Evolutionary conservation across 1,140 invertebrate genomes (phyloP).

Genomic region (Drosophila kikkawai): DNA sequence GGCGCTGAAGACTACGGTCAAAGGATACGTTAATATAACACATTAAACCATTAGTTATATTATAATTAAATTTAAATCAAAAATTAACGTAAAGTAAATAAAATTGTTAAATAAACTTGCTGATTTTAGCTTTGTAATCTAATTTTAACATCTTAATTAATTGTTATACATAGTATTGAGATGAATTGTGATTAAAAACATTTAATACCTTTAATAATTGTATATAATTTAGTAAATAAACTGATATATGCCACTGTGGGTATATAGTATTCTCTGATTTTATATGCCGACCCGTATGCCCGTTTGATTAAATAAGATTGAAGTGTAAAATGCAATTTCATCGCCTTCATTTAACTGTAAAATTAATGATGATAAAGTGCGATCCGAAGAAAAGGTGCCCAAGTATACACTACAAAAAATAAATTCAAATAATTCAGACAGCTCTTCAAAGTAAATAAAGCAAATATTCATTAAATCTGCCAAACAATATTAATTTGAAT

Average conservation of each 20-base stretch:
- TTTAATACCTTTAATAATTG: too few relatives aligned
- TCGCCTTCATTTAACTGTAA: conserved; percentile 56
- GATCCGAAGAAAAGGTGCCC: conserved; percentile 2
- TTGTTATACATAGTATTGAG: too few relatives aligned
- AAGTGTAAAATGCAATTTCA: conserved; percentile 60
- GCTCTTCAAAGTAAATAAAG: not conserved
- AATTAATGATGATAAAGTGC: conserved; percentile 58
- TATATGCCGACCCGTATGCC: conserved; percentile 54
- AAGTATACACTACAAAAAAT: not conserved
- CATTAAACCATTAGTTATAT: too few relatives aligned
- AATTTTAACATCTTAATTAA: not conserved
- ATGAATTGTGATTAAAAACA: too few relatives aligned
- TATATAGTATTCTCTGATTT: conserved; percentile 23
- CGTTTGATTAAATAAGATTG: conserved; percentile 56
- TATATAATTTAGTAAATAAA: too few relatives aligned
- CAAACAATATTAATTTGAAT: not conserved
- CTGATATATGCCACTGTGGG: conserved; percentile 1
- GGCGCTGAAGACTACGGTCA: not conserved
- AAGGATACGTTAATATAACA: not conserved
- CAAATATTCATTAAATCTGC: not conserved
- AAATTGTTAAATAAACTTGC: not conserved
- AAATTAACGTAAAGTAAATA: not conserved
- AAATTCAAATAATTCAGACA: not conserved
- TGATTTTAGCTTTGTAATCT: not conserved
- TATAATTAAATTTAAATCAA: not conserved